Evolutionary conservation across 1,140 invertebrate genomes (phyloP), one percentile per base, ranked within the genome.

Genomic region (Radopholus similis): DNA sequence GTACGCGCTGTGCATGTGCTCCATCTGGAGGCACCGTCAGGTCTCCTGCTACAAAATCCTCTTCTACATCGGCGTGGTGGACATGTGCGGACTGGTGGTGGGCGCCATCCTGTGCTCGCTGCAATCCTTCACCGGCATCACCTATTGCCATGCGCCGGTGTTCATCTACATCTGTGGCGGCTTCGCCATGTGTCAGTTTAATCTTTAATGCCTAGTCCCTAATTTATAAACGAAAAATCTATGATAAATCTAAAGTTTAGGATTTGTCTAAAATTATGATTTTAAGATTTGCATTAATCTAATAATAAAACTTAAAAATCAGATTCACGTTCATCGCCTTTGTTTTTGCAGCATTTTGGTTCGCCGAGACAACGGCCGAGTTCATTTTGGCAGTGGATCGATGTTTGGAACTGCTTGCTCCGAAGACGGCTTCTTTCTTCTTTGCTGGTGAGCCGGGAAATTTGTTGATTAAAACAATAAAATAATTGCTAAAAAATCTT

Each of bases 41-140:
- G 15, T 51, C 11, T 32, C 26, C 35, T 62, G 58, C 58, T 62
- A 62, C 47, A 62, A 65, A 44, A 67, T 67, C 26, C 59, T 67
- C 56, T 66, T 67, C 23, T 67, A 21, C 40, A 40, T 67, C 21
- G 63, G 65, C 40, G n/a, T 68, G 5, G 30, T 68, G 13, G 65
- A 67, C 40, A 67, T 67, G 23, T 38, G 63, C 15, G 35, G n/a
- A 8, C 32, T 67, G 21, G n/a, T 38, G 6, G 38, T 38, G 32
- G 65, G 35, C 15, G 63, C 37, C 8, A 47, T 63, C 9, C 40
- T 67, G 21, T 30, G 37, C 21, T 42, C 40, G 13, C 35, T 37
- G 34, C 28, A 28, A n/a, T 38, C 64, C 18, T 51, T 47, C 40
- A 35, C 18, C 18, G 66, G 66, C 13, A 35, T 44, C 26, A 54